Evolutionary conservation across 2,113 vertebrate genomes (phyloP).

Genomic region (Shinisaurus crocodilurus): DNA sequence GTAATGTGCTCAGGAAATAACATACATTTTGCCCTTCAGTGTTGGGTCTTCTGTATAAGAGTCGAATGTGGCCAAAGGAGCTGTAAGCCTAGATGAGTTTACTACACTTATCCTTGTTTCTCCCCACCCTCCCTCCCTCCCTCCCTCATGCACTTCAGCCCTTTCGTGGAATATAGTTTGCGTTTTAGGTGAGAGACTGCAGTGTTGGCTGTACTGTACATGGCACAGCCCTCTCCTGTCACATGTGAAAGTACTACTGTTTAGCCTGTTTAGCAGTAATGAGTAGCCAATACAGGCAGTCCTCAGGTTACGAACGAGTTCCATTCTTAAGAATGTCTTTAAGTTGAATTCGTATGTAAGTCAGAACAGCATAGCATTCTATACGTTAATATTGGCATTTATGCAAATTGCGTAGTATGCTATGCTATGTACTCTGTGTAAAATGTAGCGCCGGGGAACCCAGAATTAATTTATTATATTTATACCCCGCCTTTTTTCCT

Average conservation of each 20-base stretch:
- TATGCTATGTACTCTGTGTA: too few species aligned
- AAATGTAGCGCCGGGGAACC: too few species aligned
- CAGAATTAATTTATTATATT: too few species aligned
- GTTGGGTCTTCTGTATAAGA: neutral
- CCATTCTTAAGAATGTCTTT: too few species aligned
- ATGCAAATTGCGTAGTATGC: too few species aligned
- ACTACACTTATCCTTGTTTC: neutral
- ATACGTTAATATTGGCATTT: too few species aligned
- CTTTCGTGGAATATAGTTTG: neutral
- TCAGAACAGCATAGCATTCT: too few species aligned
- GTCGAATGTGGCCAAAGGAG: neutral
- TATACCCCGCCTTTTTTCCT: too few species aligned
- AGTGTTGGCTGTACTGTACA: neutral
- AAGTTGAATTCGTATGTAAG: too few species aligned
- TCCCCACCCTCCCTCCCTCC: too few species aligned
- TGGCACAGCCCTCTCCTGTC: neutral
- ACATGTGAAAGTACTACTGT: neutral
- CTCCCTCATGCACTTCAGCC: neutral
- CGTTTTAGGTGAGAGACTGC: neutral
- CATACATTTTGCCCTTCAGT: neutral
- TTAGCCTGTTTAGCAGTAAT: neutral
- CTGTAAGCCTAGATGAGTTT: neutral
- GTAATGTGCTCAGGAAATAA: neutral
- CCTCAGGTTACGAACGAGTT: too few species aligned
- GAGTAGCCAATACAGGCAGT: neutral